These are phyloP conservation scores for Phrynocephalus versicolor DNA, from an alignment of 2,113 vertebrate species.

Conservation along the genomic window DNA sequence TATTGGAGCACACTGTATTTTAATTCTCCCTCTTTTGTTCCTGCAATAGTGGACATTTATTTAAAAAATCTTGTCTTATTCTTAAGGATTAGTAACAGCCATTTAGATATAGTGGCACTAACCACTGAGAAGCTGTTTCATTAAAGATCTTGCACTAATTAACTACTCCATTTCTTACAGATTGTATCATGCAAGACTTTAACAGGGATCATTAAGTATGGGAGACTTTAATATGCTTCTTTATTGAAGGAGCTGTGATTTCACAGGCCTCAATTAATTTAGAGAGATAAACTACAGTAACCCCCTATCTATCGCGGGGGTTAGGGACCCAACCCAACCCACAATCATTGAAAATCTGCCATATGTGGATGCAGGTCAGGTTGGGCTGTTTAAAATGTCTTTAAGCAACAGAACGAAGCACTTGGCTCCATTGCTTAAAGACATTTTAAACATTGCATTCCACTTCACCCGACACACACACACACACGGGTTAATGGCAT, in stretches of 20 bases:
- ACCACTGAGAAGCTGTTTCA: not conserved
- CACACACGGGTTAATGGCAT: too few species aligned
- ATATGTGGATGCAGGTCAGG: too few species aligned
- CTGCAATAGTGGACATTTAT: not conserved
- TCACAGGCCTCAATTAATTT: not conserved
- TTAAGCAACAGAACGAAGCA: too few species aligned
- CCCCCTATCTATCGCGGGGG: too few species aligned
- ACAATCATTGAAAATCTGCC: too few species aligned
- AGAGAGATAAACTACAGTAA: not conserved
- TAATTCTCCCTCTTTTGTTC: not conserved
- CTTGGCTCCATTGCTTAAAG: too few species aligned
- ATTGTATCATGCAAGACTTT: not conserved
- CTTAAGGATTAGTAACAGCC: not conserved
- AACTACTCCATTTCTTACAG: not conserved
- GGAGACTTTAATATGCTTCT: not conserved
- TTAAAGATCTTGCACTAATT: not conserved
- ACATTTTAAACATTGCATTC: too few species aligned
- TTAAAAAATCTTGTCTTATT: not conserved
- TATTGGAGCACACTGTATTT: not conserved
- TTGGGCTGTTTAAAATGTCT: too few species aligned
- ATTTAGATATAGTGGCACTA: not conserved
- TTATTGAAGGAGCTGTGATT: not conserved
- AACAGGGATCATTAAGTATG: not conserved
- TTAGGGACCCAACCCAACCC: too few species aligned
- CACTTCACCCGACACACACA: too few species aligned